These are phyloP conservation scores for Gryon sp. DNA, from an alignment of 1,140 invertebrate species.

Conservation along the genomic window DNA sequence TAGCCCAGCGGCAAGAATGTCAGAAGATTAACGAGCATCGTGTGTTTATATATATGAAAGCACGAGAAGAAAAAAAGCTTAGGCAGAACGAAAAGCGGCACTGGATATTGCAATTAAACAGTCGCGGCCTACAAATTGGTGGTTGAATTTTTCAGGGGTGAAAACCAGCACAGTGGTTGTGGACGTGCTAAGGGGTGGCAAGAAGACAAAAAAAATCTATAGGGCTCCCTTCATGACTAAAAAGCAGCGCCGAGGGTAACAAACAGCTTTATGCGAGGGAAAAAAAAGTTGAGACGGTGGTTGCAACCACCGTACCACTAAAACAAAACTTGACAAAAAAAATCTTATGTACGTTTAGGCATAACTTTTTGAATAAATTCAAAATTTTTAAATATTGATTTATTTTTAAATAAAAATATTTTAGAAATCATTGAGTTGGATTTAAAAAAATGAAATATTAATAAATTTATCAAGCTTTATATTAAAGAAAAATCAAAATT, in stretches of 20 bases:
- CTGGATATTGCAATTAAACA: constrained; percentile 78
- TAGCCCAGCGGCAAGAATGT: constrained; percentile 54
- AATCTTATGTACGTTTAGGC: constrained; percentile 6
- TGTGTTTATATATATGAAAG: constrained; percentile 64
- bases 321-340: constrained; percentile 72
- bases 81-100: constrained; percentile 64
- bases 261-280: constrained; percentile 58
- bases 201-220: constrained; percentile 76
- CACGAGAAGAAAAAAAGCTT: constrained; percentile 55
- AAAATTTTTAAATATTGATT: too few species aligned
- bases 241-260: constrained; percentile 62
- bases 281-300: constrained; percentile 55
- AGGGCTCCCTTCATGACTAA: constrained; percentile 69
- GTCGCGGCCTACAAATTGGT: constrained; percentile 75
- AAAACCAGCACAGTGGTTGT: constrained; percentile 56
- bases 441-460: too few species aligned
- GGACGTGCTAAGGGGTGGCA: constrained; percentile 65
- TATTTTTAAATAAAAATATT: too few species aligned
- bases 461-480: too few species aligned
- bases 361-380: too few species aligned
- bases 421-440: too few species aligned
- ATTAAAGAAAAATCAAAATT: too few species aligned
- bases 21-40: constrained; percentile 70
- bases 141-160: constrained; percentile 74
- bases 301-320: constrained; percentile 69